These are phyloP conservation scores for Eolophus roseicapilla DNA, from an alignment of 2,113 vertebrate genomes.

Conservation along the genomic window DNA sequence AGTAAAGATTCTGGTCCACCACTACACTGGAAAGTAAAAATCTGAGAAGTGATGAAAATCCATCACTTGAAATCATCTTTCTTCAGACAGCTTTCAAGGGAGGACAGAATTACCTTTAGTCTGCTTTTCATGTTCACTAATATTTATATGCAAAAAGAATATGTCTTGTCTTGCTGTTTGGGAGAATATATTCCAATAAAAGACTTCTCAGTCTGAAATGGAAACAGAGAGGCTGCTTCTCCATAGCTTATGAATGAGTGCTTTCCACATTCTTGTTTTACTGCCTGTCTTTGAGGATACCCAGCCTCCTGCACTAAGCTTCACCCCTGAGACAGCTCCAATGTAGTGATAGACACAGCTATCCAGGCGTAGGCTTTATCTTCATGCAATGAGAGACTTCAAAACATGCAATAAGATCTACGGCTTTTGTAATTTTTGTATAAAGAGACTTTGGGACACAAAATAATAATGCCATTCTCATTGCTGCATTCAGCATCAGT, in stretches of 20 bases:
- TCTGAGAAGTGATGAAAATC: neutral
- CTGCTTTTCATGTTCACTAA: neutral
- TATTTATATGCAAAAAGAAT: neutral
- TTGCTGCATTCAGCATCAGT: neutral
- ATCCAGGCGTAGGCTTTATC: neutral
- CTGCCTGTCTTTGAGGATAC: neutral
- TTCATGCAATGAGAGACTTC: neutral
- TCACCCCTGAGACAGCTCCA: neutral
- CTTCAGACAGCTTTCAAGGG: neutral
- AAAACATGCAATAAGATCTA: neutral
- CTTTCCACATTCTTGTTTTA: neutral
- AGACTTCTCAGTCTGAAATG: neutral
- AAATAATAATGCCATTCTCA: neutral
- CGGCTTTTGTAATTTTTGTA: neutral
- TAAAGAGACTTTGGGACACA: neutral
- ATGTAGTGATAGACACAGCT: neutral
- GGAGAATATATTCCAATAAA: neutral
- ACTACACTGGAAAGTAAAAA: neutral
- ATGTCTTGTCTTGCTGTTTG: neutral
- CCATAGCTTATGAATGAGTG: neutral
- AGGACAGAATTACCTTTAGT: neutral
- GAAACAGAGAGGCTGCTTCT: neutral
- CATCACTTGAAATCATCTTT: neutral
- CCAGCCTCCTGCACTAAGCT: neutral
- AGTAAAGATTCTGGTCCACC: neutral